These are phyloP conservation scores for Anoplopoma fimbria DNA, from an alignment of 2,113 vertebrate genomes.

Conservation along the genomic window DNA sequence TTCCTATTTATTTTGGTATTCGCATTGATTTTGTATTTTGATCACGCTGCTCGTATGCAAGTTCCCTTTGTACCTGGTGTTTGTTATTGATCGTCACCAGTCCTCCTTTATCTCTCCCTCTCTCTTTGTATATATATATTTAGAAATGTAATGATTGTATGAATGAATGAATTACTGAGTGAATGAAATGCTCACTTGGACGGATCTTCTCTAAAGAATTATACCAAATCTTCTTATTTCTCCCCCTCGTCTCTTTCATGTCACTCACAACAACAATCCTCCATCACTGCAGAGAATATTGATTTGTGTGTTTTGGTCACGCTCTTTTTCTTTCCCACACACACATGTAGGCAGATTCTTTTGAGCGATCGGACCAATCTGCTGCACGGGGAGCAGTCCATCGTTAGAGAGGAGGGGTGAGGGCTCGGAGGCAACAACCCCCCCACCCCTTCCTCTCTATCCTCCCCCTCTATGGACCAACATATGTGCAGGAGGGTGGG, in stretches of 20 bases:
- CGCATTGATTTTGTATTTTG: too few species aligned
- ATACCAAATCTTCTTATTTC: conserved; percentile 9
- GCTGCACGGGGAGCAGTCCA: conserved; percentile 75
- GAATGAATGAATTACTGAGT: conserved; percentile 25
- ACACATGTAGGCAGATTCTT: conserved; percentile 75
- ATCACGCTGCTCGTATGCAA: too few species aligned
- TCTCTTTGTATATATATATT: background rate
- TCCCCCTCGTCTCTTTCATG: conserved; percentile 9
- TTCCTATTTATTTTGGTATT: too few species aligned
- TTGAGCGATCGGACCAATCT: conserved; percentile 78
- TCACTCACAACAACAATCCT: conserved; percentile 51
- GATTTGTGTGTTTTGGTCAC: conserved; percentile 70
- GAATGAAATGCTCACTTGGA: conserved; percentile 37
- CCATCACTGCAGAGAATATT: conserved; percentile 49
- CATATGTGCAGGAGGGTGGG: conserved; percentile 35
- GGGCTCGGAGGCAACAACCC: conserved; percentile 33
- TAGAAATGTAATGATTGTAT: conserved; percentile 39
- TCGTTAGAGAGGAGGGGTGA: conserved; percentile 51
- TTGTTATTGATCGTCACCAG: background rate
- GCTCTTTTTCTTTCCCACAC: background rate
- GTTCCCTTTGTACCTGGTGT: too few species aligned
- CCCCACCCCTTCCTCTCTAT: conserved; percentile 4
- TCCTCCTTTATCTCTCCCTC: background rate
- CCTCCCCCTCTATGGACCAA: conserved; percentile 35
- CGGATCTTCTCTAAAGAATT: conserved; percentile 2